These are phyloP conservation scores for Bufo gargarizans DNA, from an alignment of 2,113 vertebrate species.

Conservation along the genomic window DNA sequence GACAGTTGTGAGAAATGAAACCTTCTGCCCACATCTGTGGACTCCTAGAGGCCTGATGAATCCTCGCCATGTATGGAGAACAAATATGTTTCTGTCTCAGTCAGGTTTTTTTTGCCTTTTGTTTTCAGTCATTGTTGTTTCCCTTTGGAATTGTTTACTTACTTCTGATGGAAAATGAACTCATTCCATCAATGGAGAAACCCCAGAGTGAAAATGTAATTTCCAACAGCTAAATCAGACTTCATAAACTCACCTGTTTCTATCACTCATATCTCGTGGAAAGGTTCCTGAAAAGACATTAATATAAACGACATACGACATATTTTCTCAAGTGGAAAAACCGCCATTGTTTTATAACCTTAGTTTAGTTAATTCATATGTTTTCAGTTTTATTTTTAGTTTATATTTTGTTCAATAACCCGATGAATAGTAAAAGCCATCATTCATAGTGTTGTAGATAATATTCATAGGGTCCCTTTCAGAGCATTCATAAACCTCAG, in stretches of 20 bases:
- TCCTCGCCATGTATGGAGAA: slow-evolving; percentile 61
- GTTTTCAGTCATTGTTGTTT: slow-evolving; percentile 55
- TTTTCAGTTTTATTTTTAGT: slow-evolving; percentile 53
- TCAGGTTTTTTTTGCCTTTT: slow-evolving; percentile 56
- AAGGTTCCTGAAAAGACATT: slow-evolving; percentile 61
- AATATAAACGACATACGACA: slow-evolving; percentile 66
- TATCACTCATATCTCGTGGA: slow-evolving; percentile 61
- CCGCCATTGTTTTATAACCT: slow-evolving; percentile 64
- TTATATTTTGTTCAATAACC: slow-evolving; percentile 33
- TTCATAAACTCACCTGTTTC: slow-evolving; percentile 64
- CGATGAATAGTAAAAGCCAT: slow-evolving; percentile 63
- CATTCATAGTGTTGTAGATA: slow-evolving; percentile 49
- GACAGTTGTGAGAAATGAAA: slow-evolving; percentile 62
- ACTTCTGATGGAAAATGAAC: slow-evolving; percentile 63
- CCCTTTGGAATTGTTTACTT: slow-evolving; percentile 64
- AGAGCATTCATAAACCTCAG: slow-evolving; percentile 39
- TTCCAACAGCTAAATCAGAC: slow-evolving; percentile 65
- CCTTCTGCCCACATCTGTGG: slow-evolving; percentile 61
- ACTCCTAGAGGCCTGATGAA: slow-evolving; percentile 64
- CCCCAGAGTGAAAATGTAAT: slow-evolving; percentile 66
- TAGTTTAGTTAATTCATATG: slow-evolving; percentile 65
- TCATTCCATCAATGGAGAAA: slow-evolving; percentile 64
- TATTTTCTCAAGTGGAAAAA: slow-evolving; percentile 65
- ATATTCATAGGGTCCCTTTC: slow-evolving; percentile 36
- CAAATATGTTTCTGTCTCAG: slow-evolving; percentile 63